Base-by-base conservation (phyloP, 2,113 vertebrate species). In the Gyps fulvus region DNA sequence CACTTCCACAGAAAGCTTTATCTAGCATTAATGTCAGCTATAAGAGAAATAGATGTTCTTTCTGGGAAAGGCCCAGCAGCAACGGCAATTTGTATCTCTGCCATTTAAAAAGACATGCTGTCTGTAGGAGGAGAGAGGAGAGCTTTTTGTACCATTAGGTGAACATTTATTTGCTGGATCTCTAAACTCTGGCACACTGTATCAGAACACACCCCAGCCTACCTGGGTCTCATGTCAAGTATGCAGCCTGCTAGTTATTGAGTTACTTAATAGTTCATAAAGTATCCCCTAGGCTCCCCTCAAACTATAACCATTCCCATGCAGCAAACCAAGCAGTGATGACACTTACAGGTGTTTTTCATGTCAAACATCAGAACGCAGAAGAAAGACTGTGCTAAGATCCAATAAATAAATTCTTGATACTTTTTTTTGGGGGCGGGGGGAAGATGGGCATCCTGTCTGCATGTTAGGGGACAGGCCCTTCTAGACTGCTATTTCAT, bases 261-360 rank as follows among this genome's bases (percentile, higher is more conserved):
- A 91, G 70, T 87, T 85, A 96, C 76, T 94, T 96, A 95, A 91
- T 86, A 96, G 77, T 71, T 93, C 80, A 43, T 85, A 73, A 96
- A 95, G 36, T 21, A 43, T 93, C 89, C 77, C 32, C 66, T 43
- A 81, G 67, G 88, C 34, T 69, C 92, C 66, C 42, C 65, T 82
- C 92, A 63, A 96, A 91, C 40, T 61, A 4, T 59, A 93, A 94
- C 90, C 42, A 77, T 50, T 95, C 79, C 62, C 66, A 86, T 49
- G 23, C n/a, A 89, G 71, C 84, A 89, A 96, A 79, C 31, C 14
- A 63, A 95, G 43, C 45, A 36, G 0, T 67, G 69, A 50, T 62
- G 58, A 80, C 36, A 85, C 26, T 50, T 90, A 55, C 8, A 78
- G 71, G 45, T 79, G 31, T 36, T 91, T 91, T 94, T 59, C 36